These are phyloP conservation scores for Imbricaverruca yamaguchii DNA, from an alignment of 2,888 invertebrate species.

Conservation along the genomic window DNA sequence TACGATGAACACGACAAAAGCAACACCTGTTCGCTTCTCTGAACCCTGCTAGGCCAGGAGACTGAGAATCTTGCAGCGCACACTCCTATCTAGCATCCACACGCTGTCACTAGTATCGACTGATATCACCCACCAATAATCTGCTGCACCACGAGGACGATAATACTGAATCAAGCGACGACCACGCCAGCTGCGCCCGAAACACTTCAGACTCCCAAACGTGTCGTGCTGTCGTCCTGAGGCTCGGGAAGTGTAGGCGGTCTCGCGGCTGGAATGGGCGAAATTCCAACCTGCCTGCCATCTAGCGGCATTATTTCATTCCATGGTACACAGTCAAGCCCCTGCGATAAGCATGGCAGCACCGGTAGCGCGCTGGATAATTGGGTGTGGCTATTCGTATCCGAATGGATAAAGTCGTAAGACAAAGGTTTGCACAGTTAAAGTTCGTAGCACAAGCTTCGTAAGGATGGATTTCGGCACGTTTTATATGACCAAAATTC, in stretches of 20 bases:
- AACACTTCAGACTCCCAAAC: background rate
- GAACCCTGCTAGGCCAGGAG: background rate
- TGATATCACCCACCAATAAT: background rate
- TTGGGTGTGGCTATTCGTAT: no score
- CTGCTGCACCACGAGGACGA: background rate
- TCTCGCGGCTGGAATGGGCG: background rate
- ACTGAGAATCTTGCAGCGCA: background rate
- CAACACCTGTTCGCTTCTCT: background rate
- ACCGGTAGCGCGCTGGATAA: no score
- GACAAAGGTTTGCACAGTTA: no score
- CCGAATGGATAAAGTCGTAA: no score
- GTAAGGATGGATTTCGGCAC: no score
- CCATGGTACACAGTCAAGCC: no score
- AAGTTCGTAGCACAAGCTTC: no score
- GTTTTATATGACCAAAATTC: no score
- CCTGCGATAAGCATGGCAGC: no score
- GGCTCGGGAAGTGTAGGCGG: background rate
- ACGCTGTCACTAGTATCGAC: background rate
- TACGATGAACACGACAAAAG: background rate
- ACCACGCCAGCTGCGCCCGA: background rate
- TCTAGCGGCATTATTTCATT: background rate
- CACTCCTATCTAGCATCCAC: background rate
- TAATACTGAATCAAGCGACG: background rate
- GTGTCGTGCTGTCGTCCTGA: background rate
- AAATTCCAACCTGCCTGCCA: background rate